Base-by-base conservation (phyloP, 2,888 invertebrate genomes). In the Scaptomyza cyrtandrae region DNA sequence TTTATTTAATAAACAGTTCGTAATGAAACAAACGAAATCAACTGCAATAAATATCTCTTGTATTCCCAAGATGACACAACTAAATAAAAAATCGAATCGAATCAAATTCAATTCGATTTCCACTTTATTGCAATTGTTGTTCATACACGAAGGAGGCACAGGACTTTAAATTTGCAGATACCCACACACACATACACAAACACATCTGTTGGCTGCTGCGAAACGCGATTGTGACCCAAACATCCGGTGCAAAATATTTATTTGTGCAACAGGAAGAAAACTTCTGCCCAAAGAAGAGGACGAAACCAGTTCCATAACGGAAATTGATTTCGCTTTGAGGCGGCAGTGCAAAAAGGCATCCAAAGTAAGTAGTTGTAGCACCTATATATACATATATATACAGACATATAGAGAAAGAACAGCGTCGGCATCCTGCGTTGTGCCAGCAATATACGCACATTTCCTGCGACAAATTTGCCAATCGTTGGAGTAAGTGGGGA, bases 401-500 rank as follows among this genome's bases (percentile, higher is more conserved):
- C 35, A 11, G 1, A 35, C 33, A 33, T 14, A 3, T 7, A 14
- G 5, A 35, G 24, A 50, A 57, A 57, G 50, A 16, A 10, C 16
- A 10, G 16, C 10, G 44, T 59, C 31, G 31, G 53, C 39, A 57
- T 52, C 29, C 54, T 52, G 14, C 19, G 24, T 27, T n/a, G 7
- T 45, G 33, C 39, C 59, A 57, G 64, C 75, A 73, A 75, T 69
- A 75, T 59, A 82, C 82, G 82, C 86, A 83, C 88, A 88, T 86
- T 83, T 83, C 88, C 88, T 83, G 88, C 86, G 88, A 83, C 83
- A 83, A 83, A 83, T 83, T 83, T 88, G 83, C 83, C 80, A 73
- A 75, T 69, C 69, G 63, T 52, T 37, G 9, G 39, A 39, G 14
- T 3, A 14, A 14, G 19, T 16, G 43, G 46, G 46, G 59, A 10